A percentile compares a stretch with the other conserved stretches of the same genome.
Conservation (phyloP, 2,113 vertebrate genomes). For the Ptyas mucosa region DNA sequence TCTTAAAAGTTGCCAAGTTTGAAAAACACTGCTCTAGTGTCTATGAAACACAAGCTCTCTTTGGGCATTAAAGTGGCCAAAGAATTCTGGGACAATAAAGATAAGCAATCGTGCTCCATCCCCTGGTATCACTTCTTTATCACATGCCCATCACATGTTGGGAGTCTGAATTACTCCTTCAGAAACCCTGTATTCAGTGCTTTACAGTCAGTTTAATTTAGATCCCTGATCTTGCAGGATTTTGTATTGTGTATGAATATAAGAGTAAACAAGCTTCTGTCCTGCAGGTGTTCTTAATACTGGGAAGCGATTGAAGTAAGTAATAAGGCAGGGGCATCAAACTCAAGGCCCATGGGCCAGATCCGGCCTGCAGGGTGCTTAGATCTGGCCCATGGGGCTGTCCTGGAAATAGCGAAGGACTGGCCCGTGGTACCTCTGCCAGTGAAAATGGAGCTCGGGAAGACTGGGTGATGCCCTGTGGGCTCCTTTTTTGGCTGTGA, state of each 20-base stretch:
- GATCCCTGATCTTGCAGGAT: neutral
- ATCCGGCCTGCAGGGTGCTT: too few species aligned
- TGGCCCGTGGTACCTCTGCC: too few species aligned
- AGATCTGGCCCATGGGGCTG: too few species aligned
- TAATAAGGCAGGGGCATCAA: too few species aligned
- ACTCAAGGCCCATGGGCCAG: too few species aligned
- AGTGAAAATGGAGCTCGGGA: too few species aligned
- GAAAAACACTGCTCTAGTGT: neutral
- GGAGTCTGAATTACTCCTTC: neutral
- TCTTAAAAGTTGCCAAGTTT: neutral
- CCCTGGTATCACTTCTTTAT: neutral
- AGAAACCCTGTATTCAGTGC: neutral
- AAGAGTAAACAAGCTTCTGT: neutral
- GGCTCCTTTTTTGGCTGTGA: too few species aligned
- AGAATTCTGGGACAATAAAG: neutral
- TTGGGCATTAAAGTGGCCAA: neutral
- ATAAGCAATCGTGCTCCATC: neutral
- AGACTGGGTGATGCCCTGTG: too few species aligned
- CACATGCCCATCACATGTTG: neutral
- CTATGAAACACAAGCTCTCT: neutral
- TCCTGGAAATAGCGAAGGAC: too few species aligned
- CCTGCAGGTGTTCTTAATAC: neutral
- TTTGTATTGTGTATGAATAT: neutral
- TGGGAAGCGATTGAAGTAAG: neutral
- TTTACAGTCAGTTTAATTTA: neutral